These are phyloP conservation scores for Epistrophe grossulariae DNA, from an alignment of 2,888 invertebrate genomes.

Conservation along the genomic window DNA sequence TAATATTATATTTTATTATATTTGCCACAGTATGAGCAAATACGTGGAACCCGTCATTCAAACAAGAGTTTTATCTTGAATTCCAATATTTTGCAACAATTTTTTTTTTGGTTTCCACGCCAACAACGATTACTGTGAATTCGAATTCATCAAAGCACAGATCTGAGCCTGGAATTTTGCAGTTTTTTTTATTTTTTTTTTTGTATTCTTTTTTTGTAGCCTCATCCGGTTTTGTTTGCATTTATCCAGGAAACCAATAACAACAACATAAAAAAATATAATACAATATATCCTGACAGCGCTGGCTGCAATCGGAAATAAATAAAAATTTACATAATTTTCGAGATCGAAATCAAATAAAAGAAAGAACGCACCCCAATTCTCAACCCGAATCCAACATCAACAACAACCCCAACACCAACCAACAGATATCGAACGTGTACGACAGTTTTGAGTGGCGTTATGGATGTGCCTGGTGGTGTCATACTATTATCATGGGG, in stretches of 20 bases:
- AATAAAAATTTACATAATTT: slow-evolving; percentile 56
- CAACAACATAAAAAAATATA: not conserved
- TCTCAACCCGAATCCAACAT: not conserved
- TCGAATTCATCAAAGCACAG: slow-evolving; percentile 15
- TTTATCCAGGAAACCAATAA: slow-evolving; percentile 3
- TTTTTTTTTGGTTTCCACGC: not conserved
- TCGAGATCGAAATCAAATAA: slow-evolving; percentile 41
- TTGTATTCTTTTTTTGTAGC: not conserved
- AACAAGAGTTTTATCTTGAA: not conserved
- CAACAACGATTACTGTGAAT: slow-evolving; percentile 3
- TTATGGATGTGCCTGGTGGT: slow-evolving; percentile 6
- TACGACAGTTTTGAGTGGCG: slow-evolving; percentile 29
- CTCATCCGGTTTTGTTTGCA: slow-evolving; percentile 9
- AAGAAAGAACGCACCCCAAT: slow-evolving; percentile 23
- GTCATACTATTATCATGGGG: slow-evolving; percentile 30
- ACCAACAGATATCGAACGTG: not conserved
- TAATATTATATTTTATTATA: too few relatives aligned
- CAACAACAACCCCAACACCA: not conserved
- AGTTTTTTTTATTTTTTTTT: not conserved
- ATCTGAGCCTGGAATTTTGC: not conserved
- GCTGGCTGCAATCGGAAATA: slow-evolving; percentile 23
- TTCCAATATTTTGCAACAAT: not conserved
- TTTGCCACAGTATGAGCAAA: not conserved
- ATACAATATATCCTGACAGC: slow-evolving; percentile 31
- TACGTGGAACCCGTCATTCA: not conserved